phyloP scores from a whole-genome alignment of 2,113 vertebrate species.

The Emydura subglobosa region DNA sequence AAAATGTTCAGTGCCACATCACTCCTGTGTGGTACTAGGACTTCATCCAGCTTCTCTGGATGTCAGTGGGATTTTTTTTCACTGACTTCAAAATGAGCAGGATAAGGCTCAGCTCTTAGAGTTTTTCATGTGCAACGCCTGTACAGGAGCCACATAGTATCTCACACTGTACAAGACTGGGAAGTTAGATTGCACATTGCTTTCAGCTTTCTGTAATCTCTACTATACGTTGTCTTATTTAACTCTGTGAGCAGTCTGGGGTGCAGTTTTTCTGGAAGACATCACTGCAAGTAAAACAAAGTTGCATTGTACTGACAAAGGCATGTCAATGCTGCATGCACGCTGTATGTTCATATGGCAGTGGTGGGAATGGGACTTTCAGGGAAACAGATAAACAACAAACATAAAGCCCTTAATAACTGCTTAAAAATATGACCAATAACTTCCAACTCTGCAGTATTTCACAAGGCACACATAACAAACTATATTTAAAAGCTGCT shows the following conservation, averaged over 20 bases:
- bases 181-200: constrained; percentile 22
- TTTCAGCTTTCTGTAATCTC: constrained; percentile 10
- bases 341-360: constrained; percentile 23
- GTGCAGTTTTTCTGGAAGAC: neutral
- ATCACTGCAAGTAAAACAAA: constrained; percentile 27
- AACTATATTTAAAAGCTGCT: neutral
- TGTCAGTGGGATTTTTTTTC: constrained; percentile 20
- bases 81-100: constrained; percentile 45
- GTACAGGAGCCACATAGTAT: neutral
- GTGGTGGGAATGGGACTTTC: constrained; percentile 62
- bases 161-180: neutral
- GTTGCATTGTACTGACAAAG: constrained; percentile 47
- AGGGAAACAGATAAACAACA: constrained; percentile 63
- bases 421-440: neutral
- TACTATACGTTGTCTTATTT: neutral
- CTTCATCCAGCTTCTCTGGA: constrained; percentile 40
- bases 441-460: neutral
- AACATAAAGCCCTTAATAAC: constrained; percentile 11
- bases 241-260: neutral
- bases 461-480: rapidly evolving
- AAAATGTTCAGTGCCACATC: rapidly evolving
- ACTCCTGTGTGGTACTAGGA: constrained; percentile 20
- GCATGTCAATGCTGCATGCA: constrained; percentile 36
- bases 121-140: neutral
- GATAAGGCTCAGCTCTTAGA: neutral